Percentiles rank a stretch among this genome's conserved stretches.
These are phyloP conservation scores for Saguinus imperator DNA, from an alignment of 2,113 vertebrate species.

Conservation along the genomic window DNA sequence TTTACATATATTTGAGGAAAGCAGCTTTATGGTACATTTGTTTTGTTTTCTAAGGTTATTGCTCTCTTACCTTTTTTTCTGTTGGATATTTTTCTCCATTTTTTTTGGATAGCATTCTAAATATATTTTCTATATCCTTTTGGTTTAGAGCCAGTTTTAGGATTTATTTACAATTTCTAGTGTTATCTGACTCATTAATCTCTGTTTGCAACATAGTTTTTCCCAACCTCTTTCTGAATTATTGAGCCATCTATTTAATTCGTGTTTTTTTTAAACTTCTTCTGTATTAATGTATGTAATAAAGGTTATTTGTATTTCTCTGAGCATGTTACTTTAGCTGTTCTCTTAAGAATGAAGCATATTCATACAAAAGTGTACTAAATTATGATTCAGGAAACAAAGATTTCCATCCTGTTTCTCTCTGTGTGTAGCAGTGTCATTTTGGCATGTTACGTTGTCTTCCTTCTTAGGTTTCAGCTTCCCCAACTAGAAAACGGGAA, in stretches of 20 bases:
- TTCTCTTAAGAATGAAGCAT: not conserved
- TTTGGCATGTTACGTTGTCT: not conserved
- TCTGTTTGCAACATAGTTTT: not conserved
- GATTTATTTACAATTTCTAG: not conserved
- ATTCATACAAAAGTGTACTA: not conserved
- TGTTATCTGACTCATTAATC: conserved; percentile 5
- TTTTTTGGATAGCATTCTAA: not conserved
- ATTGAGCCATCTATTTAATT: not conserved
- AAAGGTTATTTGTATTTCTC: not conserved
- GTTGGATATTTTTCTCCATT: not conserved
- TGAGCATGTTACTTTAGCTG: not conserved
- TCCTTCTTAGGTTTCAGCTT: not conserved
- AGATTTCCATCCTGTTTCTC: not conserved
- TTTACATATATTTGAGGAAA: not conserved
- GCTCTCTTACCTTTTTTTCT: not conserved
- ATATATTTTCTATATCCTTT: not conserved
- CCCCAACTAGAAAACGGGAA: not conserved
- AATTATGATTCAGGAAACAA: not conserved
- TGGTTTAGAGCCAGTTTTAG: not conserved
- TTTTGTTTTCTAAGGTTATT: not conserved
- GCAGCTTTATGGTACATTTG: not conserved
- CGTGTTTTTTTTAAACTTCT: not conserved
- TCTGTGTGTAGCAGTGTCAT: not conserved
- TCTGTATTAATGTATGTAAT: not conserved
- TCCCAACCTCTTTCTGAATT: not conserved